Evolutionary conservation across 2,888 invertebrate species (phyloP), one percentile per base, ranked within the genome.

Genomic region (Polyploca ridens): DNA sequence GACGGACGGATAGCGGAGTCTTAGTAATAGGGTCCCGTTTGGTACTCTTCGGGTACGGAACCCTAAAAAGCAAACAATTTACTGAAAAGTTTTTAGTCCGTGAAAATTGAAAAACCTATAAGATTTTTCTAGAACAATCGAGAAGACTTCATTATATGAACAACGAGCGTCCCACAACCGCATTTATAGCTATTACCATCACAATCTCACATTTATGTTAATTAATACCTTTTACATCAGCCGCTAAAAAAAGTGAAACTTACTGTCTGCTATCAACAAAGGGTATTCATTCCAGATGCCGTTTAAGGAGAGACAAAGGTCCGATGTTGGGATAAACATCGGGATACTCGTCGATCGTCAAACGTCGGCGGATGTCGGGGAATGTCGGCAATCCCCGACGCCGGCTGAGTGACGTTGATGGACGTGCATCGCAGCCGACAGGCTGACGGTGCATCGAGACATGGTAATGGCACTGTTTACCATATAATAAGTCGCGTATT

Each of bases 391-490:
- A 72, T 69, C 78, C 75, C 78, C 79, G 78, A 73, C 76, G 72
- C 69, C 79, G 75, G 84, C 74, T 83, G 86, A 85, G 78, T 86
- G 93, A 93, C 93, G 82, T 87, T 93, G 93, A 93, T 88, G 82
- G 92, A 93, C 93, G 88, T 81, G 83, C 86, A 84, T 82, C 84
- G 77, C 69, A 74, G 75, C 67, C 72, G 83, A 82, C 84, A 80
- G 81, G 75, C 66, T 68, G 83, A 76, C 81, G 83, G 82, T 81
- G 83, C 81, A 81, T 79, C 82, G 77, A 85, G 90, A 91, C 90
- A 93, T 93, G 91, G 88, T 92, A 93, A 93, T 91, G 88, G 82
- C 81, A 78, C 89, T 89, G 88, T 85, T 93, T 93, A 89, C 88
- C 93, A 93, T 93, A 92, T 92, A 92, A 92, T 91, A 91, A 89